A percentile compares a stretch with the other conserved stretches of the same genome.
These are phyloP conservation scores for Apocheima hispidaria DNA, from an alignment of 2,888 invertebrate genomes.

Conservation along the genomic window DNA sequence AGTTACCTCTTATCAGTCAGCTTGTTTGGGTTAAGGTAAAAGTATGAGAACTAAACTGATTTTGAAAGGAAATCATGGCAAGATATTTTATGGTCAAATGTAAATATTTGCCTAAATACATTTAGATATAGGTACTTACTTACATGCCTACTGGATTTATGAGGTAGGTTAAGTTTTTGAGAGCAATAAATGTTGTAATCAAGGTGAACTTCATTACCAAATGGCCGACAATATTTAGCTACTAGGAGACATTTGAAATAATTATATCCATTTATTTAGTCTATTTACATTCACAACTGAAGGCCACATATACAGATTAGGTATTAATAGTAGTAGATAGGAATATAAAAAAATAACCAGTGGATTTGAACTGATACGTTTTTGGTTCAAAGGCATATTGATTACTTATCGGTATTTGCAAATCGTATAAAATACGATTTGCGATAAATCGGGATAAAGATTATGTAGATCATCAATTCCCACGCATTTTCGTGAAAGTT, in stretches of 20 bases:
- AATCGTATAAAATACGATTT: conserved; percentile 12
- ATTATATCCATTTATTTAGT: conserved; percentile 24
- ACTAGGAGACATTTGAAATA: conserved; percentile 33
- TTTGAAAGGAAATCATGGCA: conserved; percentile 10
- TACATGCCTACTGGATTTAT: conserved; percentile 1
- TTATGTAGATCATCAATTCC: conserved; percentile 71
- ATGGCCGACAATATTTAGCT: conserved; percentile 17
- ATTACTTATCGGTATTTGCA: conserved; percentile 45
- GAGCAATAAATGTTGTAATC: conserved; percentile 10
- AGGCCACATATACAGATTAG: conserved; percentile 27
- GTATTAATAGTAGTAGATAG: neutral
- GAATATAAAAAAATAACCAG: neutral
- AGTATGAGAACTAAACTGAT: conserved; percentile 28
- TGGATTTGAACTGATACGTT: neutral
- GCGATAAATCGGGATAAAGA: conserved; percentile 18
- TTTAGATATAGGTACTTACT: conserved; percentile 1
- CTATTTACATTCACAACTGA: conserved; percentile 41
- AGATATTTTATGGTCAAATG: neutral
- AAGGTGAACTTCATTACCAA: conserved; percentile 27
- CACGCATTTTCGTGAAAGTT: conserved; percentile 75
- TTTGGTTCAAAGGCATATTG: neutral
- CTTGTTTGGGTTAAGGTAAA: conserved; percentile 23
- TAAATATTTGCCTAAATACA: conserved; percentile 16
- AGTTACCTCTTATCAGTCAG: conserved; percentile 34
- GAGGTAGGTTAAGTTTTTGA: neutral